phyloP scores from a whole-genome alignment of 2,113 vertebrate genomes.

The Tachycineta bicolor region DNA sequence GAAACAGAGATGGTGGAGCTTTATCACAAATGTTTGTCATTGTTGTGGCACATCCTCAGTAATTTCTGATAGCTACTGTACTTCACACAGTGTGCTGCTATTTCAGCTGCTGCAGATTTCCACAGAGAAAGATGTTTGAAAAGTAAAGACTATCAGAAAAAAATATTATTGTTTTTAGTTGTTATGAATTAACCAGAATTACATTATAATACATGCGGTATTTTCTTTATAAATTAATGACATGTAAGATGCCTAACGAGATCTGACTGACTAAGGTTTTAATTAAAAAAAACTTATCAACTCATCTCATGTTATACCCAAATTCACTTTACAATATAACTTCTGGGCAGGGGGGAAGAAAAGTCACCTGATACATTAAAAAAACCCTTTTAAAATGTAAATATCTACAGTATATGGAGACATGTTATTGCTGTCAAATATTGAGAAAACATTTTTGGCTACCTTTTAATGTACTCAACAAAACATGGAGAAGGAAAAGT shows the following conservation, averaged over 20 bases:
- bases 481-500: background rate
- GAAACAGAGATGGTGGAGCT: background rate
- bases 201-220: background rate
- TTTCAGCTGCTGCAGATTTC: background rate
- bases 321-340: background rate
- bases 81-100: background rate
- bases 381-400: background rate
- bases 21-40: background rate
- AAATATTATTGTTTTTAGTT: background rate
- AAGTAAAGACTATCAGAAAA: background rate
- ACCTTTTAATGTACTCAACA: background rate
- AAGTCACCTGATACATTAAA: background rate
- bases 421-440: background rate
- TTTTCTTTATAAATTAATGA: background rate
- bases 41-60: background rate
- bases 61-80: background rate
- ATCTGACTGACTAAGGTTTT: background rate
- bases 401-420: background rate
- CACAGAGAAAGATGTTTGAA: background rate
- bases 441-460: background rate
- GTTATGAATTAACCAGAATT: background rate
- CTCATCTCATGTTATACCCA: background rate
- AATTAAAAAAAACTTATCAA: background rate
- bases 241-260: background rate
- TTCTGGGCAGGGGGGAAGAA: fast-evolving